Conservation (phyloP, 2,888 invertebrate species). For the Alloplasta piceator region DNA sequence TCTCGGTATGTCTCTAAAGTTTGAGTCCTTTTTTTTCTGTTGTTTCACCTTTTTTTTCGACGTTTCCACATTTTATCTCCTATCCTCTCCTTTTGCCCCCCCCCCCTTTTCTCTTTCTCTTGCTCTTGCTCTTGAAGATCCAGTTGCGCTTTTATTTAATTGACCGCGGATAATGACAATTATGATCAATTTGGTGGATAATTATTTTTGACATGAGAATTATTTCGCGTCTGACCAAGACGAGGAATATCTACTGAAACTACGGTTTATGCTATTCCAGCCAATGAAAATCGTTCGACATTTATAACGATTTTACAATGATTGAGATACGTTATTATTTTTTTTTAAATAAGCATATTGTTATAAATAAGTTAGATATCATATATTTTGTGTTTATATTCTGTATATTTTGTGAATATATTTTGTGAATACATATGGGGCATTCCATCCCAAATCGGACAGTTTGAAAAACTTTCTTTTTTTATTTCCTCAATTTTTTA, state of each 20-base stretch:
- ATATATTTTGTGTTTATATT: neutral
- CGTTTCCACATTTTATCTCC: constrained; percentile 4
- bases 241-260: neutral
- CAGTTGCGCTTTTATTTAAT: too few relatives aligned
- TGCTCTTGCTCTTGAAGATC: too few relatives aligned
- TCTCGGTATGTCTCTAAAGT: constrained; percentile 21
- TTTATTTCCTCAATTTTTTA: too few relatives aligned
- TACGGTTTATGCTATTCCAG: neutral
- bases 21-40: constrained; percentile 10
- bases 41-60: neutral
- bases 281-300: neutral
- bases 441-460: too few relatives aligned
- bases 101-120: too few relatives aligned
- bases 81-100: too few relatives aligned
- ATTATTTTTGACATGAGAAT: neutral
- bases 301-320: neutral
- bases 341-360: neutral
- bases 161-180: neutral
- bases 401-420: too few relatives aligned
- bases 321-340: neutral
- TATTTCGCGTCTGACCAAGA: neutral
- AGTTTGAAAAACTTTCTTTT: too few relatives aligned
- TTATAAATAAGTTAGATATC: neutral
- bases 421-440: too few relatives aligned
- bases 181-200: neutral